A percentile compares a stretch with the other conserved stretches of the same genome.
These are phyloP conservation scores for Eupithecia abbreviata DNA, from an alignment of 2,888 invertebrate species.

Conservation along the genomic window DNA sequence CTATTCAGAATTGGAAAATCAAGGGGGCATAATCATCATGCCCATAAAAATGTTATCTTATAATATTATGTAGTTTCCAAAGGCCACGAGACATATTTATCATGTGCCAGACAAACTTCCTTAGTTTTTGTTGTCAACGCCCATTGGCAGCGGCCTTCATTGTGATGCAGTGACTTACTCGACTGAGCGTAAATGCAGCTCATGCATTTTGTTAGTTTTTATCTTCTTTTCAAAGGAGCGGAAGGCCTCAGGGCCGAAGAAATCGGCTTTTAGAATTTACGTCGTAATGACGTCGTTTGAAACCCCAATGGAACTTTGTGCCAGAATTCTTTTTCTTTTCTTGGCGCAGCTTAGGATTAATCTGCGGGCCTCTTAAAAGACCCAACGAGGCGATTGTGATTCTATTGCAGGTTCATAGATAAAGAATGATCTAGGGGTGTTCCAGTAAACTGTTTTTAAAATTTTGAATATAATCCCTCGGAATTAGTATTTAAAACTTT, in stretches of 20 bases:
- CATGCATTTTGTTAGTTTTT: background rate
- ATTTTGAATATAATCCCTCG: too few species aligned
- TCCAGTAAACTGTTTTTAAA: too few species aligned
- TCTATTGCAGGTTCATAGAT: too few species aligned
- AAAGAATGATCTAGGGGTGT: too few species aligned
- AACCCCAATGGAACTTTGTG: background rate
- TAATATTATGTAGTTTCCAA: conserved; percentile 4
- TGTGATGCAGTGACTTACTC: background rate
- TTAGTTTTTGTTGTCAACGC: conserved; percentile 18
- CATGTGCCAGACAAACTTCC: conserved; percentile 8
- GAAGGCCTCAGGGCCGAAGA: background rate
- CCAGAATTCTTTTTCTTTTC: background rate
- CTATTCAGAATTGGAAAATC: background rate
- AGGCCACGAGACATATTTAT: conserved; percentile 17
- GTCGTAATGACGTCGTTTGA: background rate
- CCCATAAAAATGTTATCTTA: background rate
- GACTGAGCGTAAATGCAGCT: background rate
- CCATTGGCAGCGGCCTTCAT: background rate
- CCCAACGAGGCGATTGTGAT: too few species aligned
- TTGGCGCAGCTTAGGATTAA: background rate
- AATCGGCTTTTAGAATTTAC: background rate
- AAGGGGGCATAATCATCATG: conserved; percentile 9
- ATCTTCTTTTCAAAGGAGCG: background rate
- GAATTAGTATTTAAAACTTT: too few species aligned
- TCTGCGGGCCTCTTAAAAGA: background rate